Evolutionary conservation across 2,797 vertebrate species (phyloP), one percentile per base, ranked within the genome.

Genomic region (Halcyon smyrnensis): DNA sequence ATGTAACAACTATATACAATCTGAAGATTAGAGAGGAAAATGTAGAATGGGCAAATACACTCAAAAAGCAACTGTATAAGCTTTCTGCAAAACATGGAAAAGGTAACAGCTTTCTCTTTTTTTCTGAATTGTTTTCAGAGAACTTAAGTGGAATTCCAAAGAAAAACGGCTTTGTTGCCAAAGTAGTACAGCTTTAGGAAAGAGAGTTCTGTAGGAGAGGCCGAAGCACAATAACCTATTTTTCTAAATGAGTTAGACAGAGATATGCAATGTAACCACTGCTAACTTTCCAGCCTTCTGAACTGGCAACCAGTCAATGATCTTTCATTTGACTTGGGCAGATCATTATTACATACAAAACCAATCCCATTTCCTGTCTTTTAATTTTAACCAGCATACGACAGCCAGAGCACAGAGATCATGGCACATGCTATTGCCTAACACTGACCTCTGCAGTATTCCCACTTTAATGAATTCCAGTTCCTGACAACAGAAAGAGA

Each of bases 311-410:
- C 46, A 41, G 32, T 5, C 67, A 45, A 9, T 4, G 15, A 27
- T n/a, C 70, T 36, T 7, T 65, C 62, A 8, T 2, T 18, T 23
- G 2, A 12, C 54, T 43, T 6, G 25, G 19, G 15, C 46, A 28
- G n/a, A 16, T 41, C 37, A 17, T 3, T 36, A 19, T 28, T 4
- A 5, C n/a, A 15, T 8, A 36, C 30, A 10, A 34, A 15, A 30
- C 3, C 50, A 9, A 2, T 9, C 18, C 77, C 51, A 28, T 15
- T 37, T 4, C 59, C 37, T 2, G 36, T 1, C 48, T 2, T 17
- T 3, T 36, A 5, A 1, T 5, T 34, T 8, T 3, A 13, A 16
- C 50, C 2, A 4, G 36, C n/a, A 6, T 1, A 4, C 0, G 2
- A 27, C 11, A 51, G n/a, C 21, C 83, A 57, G 69, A 36, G 56